Evolutionary conservation across 2,797 vertebrate species (phyloP), one percentile per base, ranked within the genome.

Genomic region (Galaxias olidus): DNA sequence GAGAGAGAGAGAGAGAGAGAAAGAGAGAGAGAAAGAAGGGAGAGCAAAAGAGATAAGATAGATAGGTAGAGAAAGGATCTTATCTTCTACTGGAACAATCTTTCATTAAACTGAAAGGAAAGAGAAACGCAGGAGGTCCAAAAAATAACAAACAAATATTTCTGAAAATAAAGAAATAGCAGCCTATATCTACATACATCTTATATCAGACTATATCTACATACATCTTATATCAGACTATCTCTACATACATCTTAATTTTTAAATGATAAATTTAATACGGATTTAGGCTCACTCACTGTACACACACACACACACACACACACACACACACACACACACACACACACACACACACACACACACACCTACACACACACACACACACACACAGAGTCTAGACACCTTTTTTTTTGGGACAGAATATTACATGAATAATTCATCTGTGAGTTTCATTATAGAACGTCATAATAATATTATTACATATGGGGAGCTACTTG

Each of bases 391-490:
- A 63, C 65, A 65, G 73, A 10, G 88, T 91, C 88, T 90, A 90
- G 89, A 90, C 87, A 48, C 75, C 61, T 70, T 83, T 80, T 70
- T 83, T 80, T 80, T 73, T 63, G 72, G 57, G 63, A 65, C 68
- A 80, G 78, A 88, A 85, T 86, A 82, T 84, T 80, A 71, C 76
- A 92, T 93, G 83, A 92, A 92, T 93, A 88, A 93, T 93, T 87
- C 86, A 93, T 91, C 74, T 52, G 76, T 46, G 78, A 82, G 79
- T 88, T 89, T 87, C 88, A 89, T 90, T 90, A 82, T 67, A 77
- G 70, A 69, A 71, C 82, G 79, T 79, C 75, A 84, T 89, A 90
- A 91, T 92, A 92, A 92, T 90, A 89, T 86, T 87, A 89, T 88
- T 88, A 87, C 86, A 88, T 74, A 82, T 85, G 83, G 83, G 80